These are phyloP conservation scores for Microctenopoma lineatum DNA, from an alignment of 2,797 vertebrate genomes.

Conservation along the genomic window DNA sequence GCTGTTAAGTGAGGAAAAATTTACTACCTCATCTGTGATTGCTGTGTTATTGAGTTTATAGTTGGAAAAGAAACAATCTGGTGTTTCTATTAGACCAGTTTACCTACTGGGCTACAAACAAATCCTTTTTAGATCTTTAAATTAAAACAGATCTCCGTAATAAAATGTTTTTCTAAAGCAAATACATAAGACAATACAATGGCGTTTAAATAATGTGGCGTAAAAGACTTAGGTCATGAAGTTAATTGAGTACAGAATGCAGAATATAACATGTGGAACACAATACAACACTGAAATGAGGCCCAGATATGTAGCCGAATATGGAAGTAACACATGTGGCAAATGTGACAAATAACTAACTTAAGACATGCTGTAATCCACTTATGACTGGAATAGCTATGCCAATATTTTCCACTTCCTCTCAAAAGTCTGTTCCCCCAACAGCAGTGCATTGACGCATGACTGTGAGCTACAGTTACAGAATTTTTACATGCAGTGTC, in stretches of 20 bases:
- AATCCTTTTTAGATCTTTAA: slow-evolving; percentile 10
- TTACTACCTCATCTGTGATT: not conserved
- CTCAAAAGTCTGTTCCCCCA: slow-evolving; percentile 28
- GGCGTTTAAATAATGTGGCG: slow-evolving; percentile 35
- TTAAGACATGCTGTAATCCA: slow-evolving; percentile 41
- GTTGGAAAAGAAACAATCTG: slow-evolving; percentile 21
- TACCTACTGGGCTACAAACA: slow-evolving; percentile 30
- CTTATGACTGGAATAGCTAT: slow-evolving; percentile 51
- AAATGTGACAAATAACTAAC: slow-evolving; percentile 47
- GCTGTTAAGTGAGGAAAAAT: slow-evolving; percentile 9
- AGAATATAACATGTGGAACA: slow-evolving; percentile 19
- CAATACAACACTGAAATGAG: slow-evolving; percentile 16
- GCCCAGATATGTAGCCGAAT: slow-evolving; percentile 15
- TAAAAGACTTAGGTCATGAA: slow-evolving; percentile 31
- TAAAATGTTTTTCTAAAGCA: slow-evolving; percentile 43
- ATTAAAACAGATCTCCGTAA: slow-evolving; percentile 16
- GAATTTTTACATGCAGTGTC: not conserved
- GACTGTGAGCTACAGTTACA: slow-evolving; percentile 20
- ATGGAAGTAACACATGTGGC: slow-evolving; percentile 27
- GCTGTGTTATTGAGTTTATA: slow-evolving; percentile 9
- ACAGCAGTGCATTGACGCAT: slow-evolving; percentile 12
- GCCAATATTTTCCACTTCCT: slow-evolving; percentile 64
- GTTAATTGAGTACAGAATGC: slow-evolving; percentile 43
- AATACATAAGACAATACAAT: slow-evolving; percentile 15
- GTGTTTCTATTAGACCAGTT: slow-evolving; percentile 42